These are phyloP conservation scores for Drosophila greeni DNA, from an alignment of 2,888 invertebrate genomes.

Conservation along the genomic window DNA sequence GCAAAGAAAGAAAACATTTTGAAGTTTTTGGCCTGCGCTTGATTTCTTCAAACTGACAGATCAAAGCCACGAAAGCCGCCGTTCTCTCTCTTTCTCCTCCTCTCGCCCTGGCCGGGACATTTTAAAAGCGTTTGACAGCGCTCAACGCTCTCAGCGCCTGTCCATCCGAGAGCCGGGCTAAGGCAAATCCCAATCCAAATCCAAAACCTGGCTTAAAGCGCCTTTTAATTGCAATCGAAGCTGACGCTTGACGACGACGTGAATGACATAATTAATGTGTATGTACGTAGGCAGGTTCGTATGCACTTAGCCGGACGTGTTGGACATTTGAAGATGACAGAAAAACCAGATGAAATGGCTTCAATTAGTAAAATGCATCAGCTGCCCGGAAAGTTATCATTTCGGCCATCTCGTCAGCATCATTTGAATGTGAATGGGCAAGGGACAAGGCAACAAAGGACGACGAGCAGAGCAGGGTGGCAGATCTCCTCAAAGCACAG, in stretches of 20 bases:
- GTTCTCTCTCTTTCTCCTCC: constrained; percentile 27
- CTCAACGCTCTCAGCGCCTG: constrained; percentile 66
- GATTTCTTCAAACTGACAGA: constrained; percentile 77
- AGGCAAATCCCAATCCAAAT: constrained; percentile 26
- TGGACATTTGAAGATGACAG: constrained; percentile 72
- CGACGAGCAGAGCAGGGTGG: constrained; percentile 10
- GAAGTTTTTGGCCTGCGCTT: constrained; percentile 72
- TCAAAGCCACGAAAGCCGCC: constrained; percentile 74
- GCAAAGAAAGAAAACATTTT: constrained; percentile 50
- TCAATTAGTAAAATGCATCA: constrained; percentile 61
- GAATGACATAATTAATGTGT: constrained; percentile 75
- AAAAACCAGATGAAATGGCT: constrained; percentile 36
- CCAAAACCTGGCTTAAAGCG: constrained; percentile 60
- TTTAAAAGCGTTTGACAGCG: constrained; percentile 78
- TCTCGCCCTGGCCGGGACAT: constrained; percentile 53
- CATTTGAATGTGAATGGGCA: constrained; percentile 32
- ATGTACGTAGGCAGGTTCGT: constrained; percentile 40
- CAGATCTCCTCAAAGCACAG: constrained; percentile 43
- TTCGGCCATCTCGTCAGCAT: constrained; percentile 21
- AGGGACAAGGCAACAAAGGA: constrained; percentile 25
- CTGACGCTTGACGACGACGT: constrained; percentile 60
- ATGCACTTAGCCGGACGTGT: constrained; percentile 70
- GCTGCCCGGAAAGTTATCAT: constrained; percentile 55
- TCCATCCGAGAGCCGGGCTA: constrained; percentile 24
- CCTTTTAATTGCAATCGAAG: constrained; percentile 74